A percentile compares a stretch with the other conserved stretches of the same genome.
Conservation (phyloP, 2,113 vertebrate genomes). For the Amia ocellicauda region DNA sequence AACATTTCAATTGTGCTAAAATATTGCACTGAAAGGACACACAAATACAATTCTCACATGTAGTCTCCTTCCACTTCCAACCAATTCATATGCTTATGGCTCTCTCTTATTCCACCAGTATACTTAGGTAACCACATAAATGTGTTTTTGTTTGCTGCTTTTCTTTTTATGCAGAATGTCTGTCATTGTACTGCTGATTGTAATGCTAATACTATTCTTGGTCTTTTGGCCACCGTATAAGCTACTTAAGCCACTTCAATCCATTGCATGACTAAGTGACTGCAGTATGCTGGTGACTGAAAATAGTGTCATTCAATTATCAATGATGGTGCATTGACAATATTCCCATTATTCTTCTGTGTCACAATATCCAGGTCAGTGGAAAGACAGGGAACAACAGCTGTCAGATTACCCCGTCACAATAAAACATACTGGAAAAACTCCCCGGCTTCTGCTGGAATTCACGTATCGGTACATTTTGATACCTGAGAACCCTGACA, state of each 20-base stretch:
- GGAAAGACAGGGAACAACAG: background rate
- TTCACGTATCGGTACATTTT: background rate
- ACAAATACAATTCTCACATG: too few species aligned
- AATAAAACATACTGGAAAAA: background rate
- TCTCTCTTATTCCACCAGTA: too few species aligned
- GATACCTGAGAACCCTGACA: background rate
- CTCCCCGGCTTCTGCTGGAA: background rate
- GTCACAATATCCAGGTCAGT: background rate
- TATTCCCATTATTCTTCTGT: slow-evolving; percentile 9
- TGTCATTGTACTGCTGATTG: too few species aligned
- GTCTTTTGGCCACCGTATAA: background rate
- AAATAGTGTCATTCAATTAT: slow-evolving; percentile 10
- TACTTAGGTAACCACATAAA: too few species aligned
- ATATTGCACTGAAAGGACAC: too few species aligned
- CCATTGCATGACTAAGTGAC: background rate
- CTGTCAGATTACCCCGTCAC: background rate
- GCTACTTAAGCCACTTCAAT: background rate
- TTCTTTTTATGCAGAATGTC: too few species aligned
- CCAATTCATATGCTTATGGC: too few species aligned
- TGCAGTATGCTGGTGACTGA: background rate
- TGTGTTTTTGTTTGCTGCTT: too few species aligned
- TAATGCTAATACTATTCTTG: slow-evolving; percentile 13
- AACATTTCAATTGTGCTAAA: too few species aligned
- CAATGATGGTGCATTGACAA: slow-evolving; percentile 4
- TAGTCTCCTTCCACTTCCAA: too few species aligned